phyloP scores from a whole-genome alignment of 2,888 invertebrate species.

The Agrochola circellaris region DNA sequence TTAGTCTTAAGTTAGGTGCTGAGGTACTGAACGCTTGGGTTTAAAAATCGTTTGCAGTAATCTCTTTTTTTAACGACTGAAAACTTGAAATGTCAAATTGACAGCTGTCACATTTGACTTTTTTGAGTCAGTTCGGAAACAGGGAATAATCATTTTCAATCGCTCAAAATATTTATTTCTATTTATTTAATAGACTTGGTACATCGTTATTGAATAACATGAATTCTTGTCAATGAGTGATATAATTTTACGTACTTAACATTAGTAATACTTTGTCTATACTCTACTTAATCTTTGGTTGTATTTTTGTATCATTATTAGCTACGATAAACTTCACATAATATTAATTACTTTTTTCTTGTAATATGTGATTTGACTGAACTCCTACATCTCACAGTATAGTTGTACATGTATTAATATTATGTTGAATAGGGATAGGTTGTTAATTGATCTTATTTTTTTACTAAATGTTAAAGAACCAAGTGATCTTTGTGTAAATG shows the following conservation, averaged over 20 bases:
- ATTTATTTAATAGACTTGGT: slow-evolving; percentile 72
- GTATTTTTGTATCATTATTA: slow-evolving; percentile 70
- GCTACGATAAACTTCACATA: slow-evolving; percentile 68
- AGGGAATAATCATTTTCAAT: slow-evolving; percentile 62
- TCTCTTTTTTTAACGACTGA: slow-evolving; percentile 66
- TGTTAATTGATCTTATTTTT: slow-evolving; percentile 88
- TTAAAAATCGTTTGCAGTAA: slow-evolving; percentile 71
- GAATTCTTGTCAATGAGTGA: slow-evolving; percentile 87
- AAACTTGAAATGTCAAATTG: slow-evolving; percentile 81
- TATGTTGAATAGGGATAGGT: slow-evolving; percentile 88
- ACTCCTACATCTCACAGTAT: slow-evolving; percentile 84
- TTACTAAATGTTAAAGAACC: slow-evolving; percentile 85
- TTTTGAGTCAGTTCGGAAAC: slow-evolving; percentile 76
- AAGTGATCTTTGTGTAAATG: slow-evolving; percentile 87
- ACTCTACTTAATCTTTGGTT: slow-evolving; percentile 73
- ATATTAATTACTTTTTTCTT: slow-evolving; percentile 71
- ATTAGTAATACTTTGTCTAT: slow-evolving; percentile 71
- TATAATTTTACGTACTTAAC: slow-evolving; percentile 77
- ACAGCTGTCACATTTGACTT: slow-evolving; percentile 83
- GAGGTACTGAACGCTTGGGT: slow-evolving; percentile 79
- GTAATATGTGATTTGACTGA: slow-evolving; percentile 87
- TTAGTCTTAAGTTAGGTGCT: slow-evolving; percentile 75
- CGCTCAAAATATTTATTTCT: slow-evolving; percentile 70
- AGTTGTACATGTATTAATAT: slow-evolving; percentile 77
- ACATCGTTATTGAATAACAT: slow-evolving; percentile 78